A percentile compares a stretch with the other conserved stretches of the same genome.
These are phyloP conservation scores for Cataglyphis livida DNA, from an alignment of 2,888 invertebrate genomes.

Conservation along the genomic window DNA sequence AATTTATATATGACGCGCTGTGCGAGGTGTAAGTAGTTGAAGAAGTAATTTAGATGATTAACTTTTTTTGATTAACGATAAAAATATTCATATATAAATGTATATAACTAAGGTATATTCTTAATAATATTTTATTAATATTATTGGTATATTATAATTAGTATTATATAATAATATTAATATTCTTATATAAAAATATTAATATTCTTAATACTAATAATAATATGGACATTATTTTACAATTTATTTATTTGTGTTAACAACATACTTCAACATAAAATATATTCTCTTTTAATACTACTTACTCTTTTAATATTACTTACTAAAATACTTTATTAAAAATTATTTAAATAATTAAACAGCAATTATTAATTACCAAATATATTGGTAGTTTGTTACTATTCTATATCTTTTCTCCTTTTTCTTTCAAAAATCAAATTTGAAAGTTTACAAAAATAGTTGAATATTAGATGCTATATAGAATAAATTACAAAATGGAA, in stretches of 20 bases:
- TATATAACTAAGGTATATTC: not conserved
- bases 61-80: not conserved
- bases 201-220: not conserved
- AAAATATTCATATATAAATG: not conserved
- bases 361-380: not conserved
- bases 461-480: not conserved
- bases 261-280: not conserved
- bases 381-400: not conserved
- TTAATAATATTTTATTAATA: not conserved
- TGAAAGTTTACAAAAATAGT: not conserved
- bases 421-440: not conserved
- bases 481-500: not conserved
- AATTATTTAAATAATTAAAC: slow-evolving; percentile 12
- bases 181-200: not conserved
- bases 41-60: not conserved
- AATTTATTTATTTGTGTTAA: not conserved
- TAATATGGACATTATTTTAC: not conserved
- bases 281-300: not conserved
- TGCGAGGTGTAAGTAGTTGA: not conserved
- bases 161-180: not conserved
- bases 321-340: slow-evolving; percentile 2
- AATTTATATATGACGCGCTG: not conserved
- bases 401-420: not conserved
- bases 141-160: not conserved
- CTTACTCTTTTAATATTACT: not conserved